Conservation (phyloP, 2,113 vertebrate species). For the Clinocottus analis region DNA sequence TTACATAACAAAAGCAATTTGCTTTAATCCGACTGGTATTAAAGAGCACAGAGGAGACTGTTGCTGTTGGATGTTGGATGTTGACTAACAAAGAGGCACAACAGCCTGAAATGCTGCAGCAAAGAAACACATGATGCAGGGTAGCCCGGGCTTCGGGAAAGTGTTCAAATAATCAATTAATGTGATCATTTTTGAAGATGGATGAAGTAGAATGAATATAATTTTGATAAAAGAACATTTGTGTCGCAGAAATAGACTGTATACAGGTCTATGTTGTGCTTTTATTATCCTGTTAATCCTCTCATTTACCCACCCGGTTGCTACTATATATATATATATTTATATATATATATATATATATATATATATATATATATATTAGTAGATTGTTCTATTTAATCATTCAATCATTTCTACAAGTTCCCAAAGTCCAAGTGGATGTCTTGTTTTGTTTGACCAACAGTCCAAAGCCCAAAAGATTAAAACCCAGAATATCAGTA, state of each 20-base stretch:
- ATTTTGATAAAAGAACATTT: neutral
- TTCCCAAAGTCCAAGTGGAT: neutral
- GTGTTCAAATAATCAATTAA: neutral
- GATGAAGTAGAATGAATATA: neutral
- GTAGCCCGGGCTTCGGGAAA: neutral
- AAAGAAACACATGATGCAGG: neutral
- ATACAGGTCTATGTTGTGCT: neutral
- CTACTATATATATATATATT: too few relatives aligned
- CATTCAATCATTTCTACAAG: neutral
- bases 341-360: too few relatives aligned
- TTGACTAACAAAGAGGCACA: constrained; percentile 4
- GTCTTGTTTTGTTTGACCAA: neutral
- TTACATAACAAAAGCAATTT: constrained; percentile 66
- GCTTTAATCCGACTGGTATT: constrained; percentile 59
- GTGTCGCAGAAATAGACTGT: neutral
- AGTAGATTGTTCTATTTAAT: neutral
- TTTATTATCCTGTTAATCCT: neutral
- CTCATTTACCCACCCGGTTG: neutral
- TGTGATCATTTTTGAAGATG: neutral
- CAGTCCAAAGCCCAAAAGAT: neutral
- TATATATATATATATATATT: too few relatives aligned
- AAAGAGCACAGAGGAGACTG: constrained; percentile 36
- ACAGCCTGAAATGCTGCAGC: constrained; percentile 13
- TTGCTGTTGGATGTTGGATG: constrained; percentile 18
- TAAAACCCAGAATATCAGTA: neutral